phyloP scores from a whole-genome alignment of 2,888 invertebrate genomes.

The Callimorpha dominula region DNA sequence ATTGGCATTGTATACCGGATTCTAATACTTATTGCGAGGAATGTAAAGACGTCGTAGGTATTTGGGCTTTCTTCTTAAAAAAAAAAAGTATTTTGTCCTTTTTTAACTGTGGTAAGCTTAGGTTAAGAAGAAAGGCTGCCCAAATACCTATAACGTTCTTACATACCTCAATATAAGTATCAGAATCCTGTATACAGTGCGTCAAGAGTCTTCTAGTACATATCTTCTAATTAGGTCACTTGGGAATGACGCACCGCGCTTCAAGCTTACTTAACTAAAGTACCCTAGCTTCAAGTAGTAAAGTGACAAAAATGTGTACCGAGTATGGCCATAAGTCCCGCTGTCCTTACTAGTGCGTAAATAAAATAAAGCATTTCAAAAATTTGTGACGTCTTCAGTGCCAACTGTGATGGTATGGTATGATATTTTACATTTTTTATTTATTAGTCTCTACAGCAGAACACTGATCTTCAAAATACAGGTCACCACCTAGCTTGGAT shows the following conservation, averaged over 20 bases:
- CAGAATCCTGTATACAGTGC: not conserved
- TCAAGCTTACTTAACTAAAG: slow-evolving; percentile 17
- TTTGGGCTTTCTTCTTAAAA: too few relatives aligned
- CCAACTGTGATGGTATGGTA: too few relatives aligned
- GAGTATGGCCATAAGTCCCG: not conserved
- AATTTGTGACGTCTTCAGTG: not conserved
- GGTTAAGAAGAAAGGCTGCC: not conserved
- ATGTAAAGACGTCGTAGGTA: too few relatives aligned
- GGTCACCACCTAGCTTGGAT: too few relatives aligned
- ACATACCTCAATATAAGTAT: not conserved
- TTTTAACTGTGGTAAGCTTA: not conserved
- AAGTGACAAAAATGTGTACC: not conserved
- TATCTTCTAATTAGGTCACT: slow-evolving; percentile 47
- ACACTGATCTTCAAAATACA: too few relatives aligned
- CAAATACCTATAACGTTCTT: not conserved
- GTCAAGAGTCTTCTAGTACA: not conserved
- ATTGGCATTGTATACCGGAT: too few relatives aligned
- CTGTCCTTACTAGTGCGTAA: not conserved
- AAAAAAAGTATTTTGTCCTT: too few relatives aligned
- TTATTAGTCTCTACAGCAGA: too few relatives aligned
- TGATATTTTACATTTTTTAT: not conserved
- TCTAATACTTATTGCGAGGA: too few relatives aligned
- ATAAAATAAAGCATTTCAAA: not conserved
- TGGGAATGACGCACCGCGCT: slow-evolving; percentile 37
- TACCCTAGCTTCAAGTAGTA: not conserved